These are phyloP conservation scores for Gryon sp. DNA, from an alignment of 1,140 invertebrate genomes.

Conservation along the genomic window DNA sequence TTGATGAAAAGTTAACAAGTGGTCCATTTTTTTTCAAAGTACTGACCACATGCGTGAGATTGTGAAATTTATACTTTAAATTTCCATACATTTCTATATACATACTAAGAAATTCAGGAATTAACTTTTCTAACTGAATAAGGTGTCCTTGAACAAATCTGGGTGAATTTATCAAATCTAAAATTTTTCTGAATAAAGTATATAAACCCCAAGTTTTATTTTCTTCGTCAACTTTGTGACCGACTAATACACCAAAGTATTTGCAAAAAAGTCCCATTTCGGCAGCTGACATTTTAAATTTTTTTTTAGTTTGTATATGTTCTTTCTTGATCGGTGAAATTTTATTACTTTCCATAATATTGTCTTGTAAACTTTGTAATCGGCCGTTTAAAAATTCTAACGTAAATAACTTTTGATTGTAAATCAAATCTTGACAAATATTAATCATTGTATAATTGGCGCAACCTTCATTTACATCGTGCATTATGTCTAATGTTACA, in stretches of 20 bases:
- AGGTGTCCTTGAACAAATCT: slow-evolving; percentile 15
- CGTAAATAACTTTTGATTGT: slow-evolving; percentile 3
- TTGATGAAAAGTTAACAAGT: slow-evolving; percentile 34
- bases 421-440: slow-evolving; percentile 5
- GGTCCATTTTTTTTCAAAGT: slow-evolving; percentile 38
- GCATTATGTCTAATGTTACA: slow-evolving; percentile 14
- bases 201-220: slow-evolving; percentile 1
- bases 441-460: slow-evolving; percentile 18
- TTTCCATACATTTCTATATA: slow-evolving; percentile 31
- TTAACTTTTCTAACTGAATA: slow-evolving; percentile 13
- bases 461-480: slow-evolving; percentile 15
- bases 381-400: too few relatives aligned
- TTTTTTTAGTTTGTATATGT: not conserved
- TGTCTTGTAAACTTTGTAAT: too few relatives aligned
- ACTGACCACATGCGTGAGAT: slow-evolving; percentile 24
- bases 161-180: slow-evolving; percentile 8
- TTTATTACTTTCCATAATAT: not conserved
- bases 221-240: not conserved
- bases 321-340: not conserved
- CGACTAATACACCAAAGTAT: slow-evolving; percentile 1
- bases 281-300: not conserved
- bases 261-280: not conserved
- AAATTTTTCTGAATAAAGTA: slow-evolving; percentile 2
- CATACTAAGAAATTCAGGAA: slow-evolving; percentile 37
- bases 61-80: slow-evolving; percentile 51